Conservation (phyloP, 1,140 invertebrate genomes). For the Kradibia gibbosae region DNA sequence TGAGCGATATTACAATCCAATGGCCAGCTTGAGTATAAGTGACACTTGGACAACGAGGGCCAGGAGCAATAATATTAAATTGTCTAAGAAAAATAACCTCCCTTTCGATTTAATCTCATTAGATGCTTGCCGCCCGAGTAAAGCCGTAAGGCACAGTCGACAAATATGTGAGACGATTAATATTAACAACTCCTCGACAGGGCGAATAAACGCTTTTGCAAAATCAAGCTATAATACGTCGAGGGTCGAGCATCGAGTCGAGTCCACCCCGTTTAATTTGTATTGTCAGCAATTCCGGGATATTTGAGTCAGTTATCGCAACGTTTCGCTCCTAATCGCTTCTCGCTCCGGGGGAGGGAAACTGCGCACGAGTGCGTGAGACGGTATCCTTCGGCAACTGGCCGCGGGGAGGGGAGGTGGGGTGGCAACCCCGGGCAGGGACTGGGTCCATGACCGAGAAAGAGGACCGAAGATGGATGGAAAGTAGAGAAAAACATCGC, state of each 20-base stretch:
- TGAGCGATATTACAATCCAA: too few species aligned
- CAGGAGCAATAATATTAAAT: too few species aligned
- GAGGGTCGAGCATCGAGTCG: too few species aligned
- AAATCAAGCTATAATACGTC: conserved; percentile 20
- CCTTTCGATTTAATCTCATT: background rate
- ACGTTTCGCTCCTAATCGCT: conserved; percentile 72
- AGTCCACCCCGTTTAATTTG: conserved; percentile 65
- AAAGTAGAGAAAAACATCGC: conserved; percentile 27
- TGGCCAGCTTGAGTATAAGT: too few species aligned
- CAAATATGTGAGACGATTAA: background rate
- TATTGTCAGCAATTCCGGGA: conserved; percentile 66
- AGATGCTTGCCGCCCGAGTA: background rate
- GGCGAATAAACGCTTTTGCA: background rate
- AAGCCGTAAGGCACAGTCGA: background rate
- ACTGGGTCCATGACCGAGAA: background rate
- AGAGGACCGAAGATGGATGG: conserved; percentile 39
- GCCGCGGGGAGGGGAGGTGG: background rate
- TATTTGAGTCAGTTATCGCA: conserved; percentile 71
- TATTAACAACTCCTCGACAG: background rate
- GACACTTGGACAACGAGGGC: too few species aligned
- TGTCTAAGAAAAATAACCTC: background rate
- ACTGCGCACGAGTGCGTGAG: conserved; percentile 11
- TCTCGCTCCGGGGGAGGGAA: conserved; percentile 53
- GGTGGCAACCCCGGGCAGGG: background rate
- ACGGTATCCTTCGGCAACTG: background rate